Conservation (phyloP, 1,140 invertebrate genomes). For the Coelopa frigida region DNA sequence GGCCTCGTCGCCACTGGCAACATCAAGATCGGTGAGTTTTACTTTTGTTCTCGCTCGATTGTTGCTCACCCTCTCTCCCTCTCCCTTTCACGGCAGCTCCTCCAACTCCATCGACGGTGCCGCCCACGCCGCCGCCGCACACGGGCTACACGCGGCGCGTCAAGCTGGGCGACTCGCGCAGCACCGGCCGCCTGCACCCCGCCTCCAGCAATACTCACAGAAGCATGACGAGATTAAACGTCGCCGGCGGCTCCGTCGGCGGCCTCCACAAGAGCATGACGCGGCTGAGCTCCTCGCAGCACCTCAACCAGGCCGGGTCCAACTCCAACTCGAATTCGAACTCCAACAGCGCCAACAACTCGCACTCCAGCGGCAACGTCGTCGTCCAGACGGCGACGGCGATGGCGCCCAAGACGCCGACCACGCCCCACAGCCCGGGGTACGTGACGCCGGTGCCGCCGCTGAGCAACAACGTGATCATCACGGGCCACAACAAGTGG, state of each 20-base stretch:
- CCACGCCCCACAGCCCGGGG: conserved; percentile 20
- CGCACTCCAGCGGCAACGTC: conserved; percentile 28
- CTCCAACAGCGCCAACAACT: conserved; percentile 24
- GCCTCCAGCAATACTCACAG: conserved; percentile 56
- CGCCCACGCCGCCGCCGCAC: conserved; percentile 34
- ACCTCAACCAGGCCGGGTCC: conserved; percentile 50
- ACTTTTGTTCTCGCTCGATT: not conserved
- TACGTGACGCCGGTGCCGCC: conserved; percentile 42
- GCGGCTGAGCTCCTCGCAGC: conserved; percentile 64
- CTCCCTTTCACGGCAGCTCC: not conserved
- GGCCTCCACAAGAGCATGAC: conserved; percentile 78
- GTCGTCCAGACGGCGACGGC: conserved; percentile 14
- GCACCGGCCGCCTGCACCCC: conserved; percentile 60
- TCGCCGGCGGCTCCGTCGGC: conserved; percentile 62
- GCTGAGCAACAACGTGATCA: conserved; percentile 44
- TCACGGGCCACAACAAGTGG: conserved; percentile 48
- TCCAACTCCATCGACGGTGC: conserved; percentile 13
- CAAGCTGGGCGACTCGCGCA: conserved; percentile 60
- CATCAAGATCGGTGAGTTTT: conserved; percentile 15
- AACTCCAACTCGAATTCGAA: conserved; percentile 19
- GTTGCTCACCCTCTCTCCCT: not conserved
- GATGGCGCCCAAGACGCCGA: conserved; percentile 34
- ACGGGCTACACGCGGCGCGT: conserved; percentile 55
- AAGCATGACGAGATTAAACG: conserved; percentile 67
- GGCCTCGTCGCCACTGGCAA: conserved; percentile 17